These are phyloP conservation scores for Chirona hameri DNA, from an alignment of 2,888 invertebrate genomes.

Conservation along the genomic window DNA sequence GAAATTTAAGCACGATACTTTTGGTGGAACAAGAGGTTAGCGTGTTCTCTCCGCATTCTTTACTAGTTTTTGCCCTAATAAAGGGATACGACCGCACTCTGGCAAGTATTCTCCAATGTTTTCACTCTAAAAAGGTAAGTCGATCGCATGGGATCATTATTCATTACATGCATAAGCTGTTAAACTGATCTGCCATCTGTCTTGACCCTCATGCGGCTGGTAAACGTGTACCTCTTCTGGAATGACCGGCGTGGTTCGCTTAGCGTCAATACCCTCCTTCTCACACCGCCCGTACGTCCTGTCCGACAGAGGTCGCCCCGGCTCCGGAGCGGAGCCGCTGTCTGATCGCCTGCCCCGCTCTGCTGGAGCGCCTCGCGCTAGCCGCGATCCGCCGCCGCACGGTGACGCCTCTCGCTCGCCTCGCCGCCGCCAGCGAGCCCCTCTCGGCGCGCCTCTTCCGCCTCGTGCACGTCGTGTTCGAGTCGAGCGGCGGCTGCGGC, in stretches of 20 bases:
- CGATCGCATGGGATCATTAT: too few relatives aligned
- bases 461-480: background rate
- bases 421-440: background rate
- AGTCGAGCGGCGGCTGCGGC: background rate
- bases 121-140: too few relatives aligned
- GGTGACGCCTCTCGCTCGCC: background rate
- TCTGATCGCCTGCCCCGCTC: background rate
- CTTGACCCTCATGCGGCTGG: too few relatives aligned
- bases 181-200: too few relatives aligned
- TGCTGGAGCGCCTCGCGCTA: slow-evolving; percentile 1
- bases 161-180: too few relatives aligned
- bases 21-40: background rate
- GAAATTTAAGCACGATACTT: background rate
- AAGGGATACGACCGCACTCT: too few relatives aligned
- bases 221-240: too few relatives aligned
- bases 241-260: background rate
- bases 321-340: background rate
- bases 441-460: background rate
- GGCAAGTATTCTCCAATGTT: too few relatives aligned
- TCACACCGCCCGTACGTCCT: background rate
- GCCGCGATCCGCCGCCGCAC: background rate
- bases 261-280: background rate
- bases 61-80: background rate
- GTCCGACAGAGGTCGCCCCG: background rate
- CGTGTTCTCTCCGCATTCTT: background rate